Evolutionary conservation across 2,113 vertebrate genomes (phyloP).

Genomic region (Alosa alosa): DNA sequence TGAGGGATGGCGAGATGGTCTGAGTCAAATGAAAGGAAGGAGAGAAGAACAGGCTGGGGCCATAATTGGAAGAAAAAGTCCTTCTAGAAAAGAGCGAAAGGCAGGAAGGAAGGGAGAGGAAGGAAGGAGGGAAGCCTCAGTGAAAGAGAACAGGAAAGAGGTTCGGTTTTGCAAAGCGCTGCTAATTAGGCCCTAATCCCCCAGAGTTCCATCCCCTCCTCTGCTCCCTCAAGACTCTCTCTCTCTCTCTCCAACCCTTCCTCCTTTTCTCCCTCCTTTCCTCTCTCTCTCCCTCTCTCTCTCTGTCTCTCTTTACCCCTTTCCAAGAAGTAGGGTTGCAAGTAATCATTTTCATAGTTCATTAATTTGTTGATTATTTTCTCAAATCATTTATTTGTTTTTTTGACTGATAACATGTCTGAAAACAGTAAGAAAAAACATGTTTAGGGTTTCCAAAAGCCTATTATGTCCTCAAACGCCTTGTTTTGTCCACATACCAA

Average conservation of each 20-base stretch:
- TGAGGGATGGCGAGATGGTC: background rate
- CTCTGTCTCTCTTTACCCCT: background rate
- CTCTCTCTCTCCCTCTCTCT: background rate
- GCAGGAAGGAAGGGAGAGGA: background rate
- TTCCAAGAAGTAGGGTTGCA: too few relatives aligned
- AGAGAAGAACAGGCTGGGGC: background rate
- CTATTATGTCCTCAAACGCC: too few relatives aligned
- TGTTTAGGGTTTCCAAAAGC: too few relatives aligned
- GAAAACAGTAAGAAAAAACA: too few relatives aligned
- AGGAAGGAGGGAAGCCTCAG: background rate
- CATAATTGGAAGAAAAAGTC: background rate
- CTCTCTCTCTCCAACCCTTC: background rate
- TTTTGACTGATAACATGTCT: too few relatives aligned
- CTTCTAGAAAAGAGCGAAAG: background rate
- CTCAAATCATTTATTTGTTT: too few relatives aligned
- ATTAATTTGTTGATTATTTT: too few relatives aligned
- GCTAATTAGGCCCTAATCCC: slow-evolving; percentile 5
- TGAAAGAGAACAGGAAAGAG: background rate
- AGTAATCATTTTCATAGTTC: too few relatives aligned
- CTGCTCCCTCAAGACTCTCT: background rate
- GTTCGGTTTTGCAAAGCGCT: background rate
- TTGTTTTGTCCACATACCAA: too few relatives aligned
- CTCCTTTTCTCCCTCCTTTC: background rate
- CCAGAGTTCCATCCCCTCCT: background rate
- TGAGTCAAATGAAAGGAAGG: background rate